These are phyloP conservation scores for Hypena proboscidalis DNA, from an alignment of 2,888 invertebrate species.

Conservation along the genomic window DNA sequence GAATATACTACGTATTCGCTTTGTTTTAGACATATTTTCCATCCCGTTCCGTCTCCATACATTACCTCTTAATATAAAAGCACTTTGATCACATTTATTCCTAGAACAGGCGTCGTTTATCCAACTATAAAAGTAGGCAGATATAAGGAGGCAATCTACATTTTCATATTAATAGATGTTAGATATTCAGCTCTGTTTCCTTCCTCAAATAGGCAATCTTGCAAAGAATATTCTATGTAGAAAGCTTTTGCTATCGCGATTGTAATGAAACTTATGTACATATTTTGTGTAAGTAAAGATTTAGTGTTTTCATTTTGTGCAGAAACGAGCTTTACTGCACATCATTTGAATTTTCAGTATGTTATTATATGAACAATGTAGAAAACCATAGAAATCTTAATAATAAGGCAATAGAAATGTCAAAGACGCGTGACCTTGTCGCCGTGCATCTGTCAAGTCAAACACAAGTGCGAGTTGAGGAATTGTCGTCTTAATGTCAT, in stretches of 20 bases:
- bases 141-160: constrained; percentile 19
- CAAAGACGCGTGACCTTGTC: too few species aligned
- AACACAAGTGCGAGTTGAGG: too few species aligned
- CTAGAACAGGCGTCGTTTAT: constrained; percentile 4
- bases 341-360: too few species aligned
- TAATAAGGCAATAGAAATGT: too few species aligned
- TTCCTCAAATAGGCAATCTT: constrained; percentile 40
- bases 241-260: constrained; percentile 19
- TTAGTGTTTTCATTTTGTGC: not conserved
- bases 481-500: too few species aligned
- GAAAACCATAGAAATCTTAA: too few species aligned
- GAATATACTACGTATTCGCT: too few species aligned
- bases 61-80: constrained; percentile 10
- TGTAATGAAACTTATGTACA: constrained; percentile 7
- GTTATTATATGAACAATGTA: too few species aligned
- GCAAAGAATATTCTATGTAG: constrained; percentile 24
- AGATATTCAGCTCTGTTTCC: constrained; percentile 36
- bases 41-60: too few species aligned
- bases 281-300: not conserved
- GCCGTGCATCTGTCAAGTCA: too few species aligned
- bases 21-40: too few species aligned
- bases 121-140: constrained; percentile 11
- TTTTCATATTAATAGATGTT: constrained; percentile 21
- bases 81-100: too few species aligned
- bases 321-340: not conserved